Base-by-base conservation (phyloP, 2,797 vertebrate genomes). In the Cichlasoma orientale region DNA sequence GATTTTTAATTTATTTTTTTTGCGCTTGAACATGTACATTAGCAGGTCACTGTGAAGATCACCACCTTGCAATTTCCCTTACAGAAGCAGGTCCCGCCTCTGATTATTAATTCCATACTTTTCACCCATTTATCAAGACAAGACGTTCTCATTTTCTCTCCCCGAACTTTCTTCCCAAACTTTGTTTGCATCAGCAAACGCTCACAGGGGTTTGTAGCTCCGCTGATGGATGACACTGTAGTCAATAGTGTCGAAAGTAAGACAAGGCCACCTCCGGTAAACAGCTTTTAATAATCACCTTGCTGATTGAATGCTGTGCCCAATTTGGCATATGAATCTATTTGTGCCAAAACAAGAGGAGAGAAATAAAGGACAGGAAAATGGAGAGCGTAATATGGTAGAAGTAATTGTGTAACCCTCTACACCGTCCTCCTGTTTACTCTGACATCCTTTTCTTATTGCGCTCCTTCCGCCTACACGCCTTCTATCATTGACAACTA, bases 211-310 rank as follows among this genome's bases (percentile, higher is more conserved):
- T 69, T 72, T 78, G 56, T 69, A 53, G 86, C 84, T 16, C 29
- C 54, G 74, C 81, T 92, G 89, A 92, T 91, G 75, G 88, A 92
- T 90, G 83, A 72, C 71, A 21, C 66, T 69, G 68, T 75, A 79
- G 79, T 86, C 85, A 81, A 54, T 82, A 81, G 75, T 63, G 79
- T 74, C 72, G 72, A 85, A 92, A 93, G 88, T 69, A 84, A 91
- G 80, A 85, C 89, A 85, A 91, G 90, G 82, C 93, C 91, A 89
- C 89, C 89, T 83, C 84, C 33, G 27, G 86, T 92, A 93, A 92
- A 93, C 88, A 90, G 88, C 83, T 92, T 93, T 93, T 93, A 93
- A 95, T 94, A 92, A 94, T 93, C 85, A 73, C 80, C 83, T 76
- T 5, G 23, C 74, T 92, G 91, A 92, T 92, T 89, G 89, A 92